Base-by-base conservation (phyloP, 1,140 invertebrate genomes). In the Dysdera silvatica region DNA sequence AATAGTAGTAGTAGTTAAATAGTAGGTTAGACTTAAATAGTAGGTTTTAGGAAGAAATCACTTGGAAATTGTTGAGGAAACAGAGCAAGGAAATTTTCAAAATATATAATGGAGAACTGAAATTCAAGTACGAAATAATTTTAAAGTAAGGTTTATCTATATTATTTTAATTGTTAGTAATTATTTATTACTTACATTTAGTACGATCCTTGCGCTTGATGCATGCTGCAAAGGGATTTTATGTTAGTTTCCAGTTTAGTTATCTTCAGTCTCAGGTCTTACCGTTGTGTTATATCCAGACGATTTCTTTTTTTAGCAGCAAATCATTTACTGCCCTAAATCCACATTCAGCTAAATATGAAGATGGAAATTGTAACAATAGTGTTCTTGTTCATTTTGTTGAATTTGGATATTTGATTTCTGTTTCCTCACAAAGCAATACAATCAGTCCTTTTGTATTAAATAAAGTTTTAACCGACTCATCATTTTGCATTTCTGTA, bases 201-300 rank as follows among this genome's bases (percentile, higher is more conserved):
- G 37, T 55, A 40, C 23, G 24, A 62, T 33, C 26, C n/a, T 47
- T 62, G 60, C 16, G 60, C 31, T 61, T 49, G 24, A 29, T 61
- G 28, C 45, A 53, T 37, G 23, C 23, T 33, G 33, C 51, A 54
- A n/a, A 62, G 32, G n/a, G 7, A 45, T 43, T 55, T 62, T 35
- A 55, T 62, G 12, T 28, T 14, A 43, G 23, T 18, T 33, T 51
- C 20, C 48, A 62, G 43, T 33, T 53, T 45, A 28, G 16, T 31
- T 33, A 55, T 18, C 51, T 54, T 55, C 35, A 62, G n/a, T 52
- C 60, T 35, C 1, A 62, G 3, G 41, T 62, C 59, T 33, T 26
- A 6, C n/a, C 35, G n/a, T 43, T 48, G 3, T 47, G 48, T 55
- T 41, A 62, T 55, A 33, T 62, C 24, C 4, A 62, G 24, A 12